phyloP scores from a whole-genome alignment of 2,888 invertebrate genomes.

The Scaeva pyrastri region DNA sequence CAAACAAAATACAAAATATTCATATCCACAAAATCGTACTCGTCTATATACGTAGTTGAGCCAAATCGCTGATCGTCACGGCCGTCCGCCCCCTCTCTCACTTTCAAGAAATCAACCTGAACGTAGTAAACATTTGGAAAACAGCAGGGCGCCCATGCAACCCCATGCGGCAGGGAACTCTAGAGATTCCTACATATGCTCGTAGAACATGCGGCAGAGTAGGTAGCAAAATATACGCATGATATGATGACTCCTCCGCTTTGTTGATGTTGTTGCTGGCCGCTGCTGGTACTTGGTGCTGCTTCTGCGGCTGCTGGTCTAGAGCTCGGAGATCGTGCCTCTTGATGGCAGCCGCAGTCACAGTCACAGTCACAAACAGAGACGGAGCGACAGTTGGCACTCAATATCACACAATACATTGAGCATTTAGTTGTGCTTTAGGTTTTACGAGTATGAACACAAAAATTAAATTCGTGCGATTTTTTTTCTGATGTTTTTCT shows the following conservation, averaged over 20 bases:
- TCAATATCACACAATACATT: conserved; percentile 72
- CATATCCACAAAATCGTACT: conserved; percentile 49
- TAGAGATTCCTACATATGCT: no score
- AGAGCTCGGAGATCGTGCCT: conserved; percentile 60
- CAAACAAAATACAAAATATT: conserved; percentile 43
- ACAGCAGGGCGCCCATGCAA: conserved; percentile 60
- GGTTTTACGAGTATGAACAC: conserved; percentile 67
- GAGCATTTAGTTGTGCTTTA: conserved; percentile 71
- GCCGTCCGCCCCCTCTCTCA: conserved; percentile 46
- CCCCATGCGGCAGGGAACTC: conserved; percentile 18
- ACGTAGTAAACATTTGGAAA: conserved; percentile 70
- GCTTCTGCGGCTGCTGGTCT: conserved; percentile 42
- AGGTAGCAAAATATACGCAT: conserved; percentile 59
- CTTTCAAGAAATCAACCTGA: conserved; percentile 63
- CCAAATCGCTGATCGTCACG: conserved; percentile 40
- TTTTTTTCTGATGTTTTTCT: conserved; percentile 36
- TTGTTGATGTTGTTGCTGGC: conserved; percentile 35
- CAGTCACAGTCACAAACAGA: conserved; percentile 69
- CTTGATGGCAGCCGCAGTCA: conserved; percentile 64
- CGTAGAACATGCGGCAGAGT: no score
- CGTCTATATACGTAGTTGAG: no score
- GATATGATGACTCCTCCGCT: conserved; percentile 72
- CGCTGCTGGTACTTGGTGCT: conserved; percentile 39
- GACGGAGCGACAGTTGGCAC: conserved; percentile 68
- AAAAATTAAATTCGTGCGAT: conserved; percentile 70